phyloP scores from a whole-genome alignment of 2,113 vertebrate species.

The Anhinga anhinga region DNA sequence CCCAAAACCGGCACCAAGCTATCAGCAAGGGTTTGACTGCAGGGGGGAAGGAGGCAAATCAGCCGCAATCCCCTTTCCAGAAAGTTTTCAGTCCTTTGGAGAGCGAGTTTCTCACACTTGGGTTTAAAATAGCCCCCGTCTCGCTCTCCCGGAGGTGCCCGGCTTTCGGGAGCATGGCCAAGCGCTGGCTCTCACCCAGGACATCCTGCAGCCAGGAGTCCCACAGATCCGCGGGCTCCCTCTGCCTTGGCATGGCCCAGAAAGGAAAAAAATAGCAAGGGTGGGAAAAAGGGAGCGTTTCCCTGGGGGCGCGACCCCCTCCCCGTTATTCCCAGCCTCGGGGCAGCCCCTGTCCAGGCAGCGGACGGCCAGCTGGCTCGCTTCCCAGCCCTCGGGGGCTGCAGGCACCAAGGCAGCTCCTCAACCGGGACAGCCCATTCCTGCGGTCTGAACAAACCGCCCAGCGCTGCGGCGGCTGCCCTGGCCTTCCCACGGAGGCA shows the following conservation, averaged over 20 bases:
- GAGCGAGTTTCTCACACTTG: neutral
- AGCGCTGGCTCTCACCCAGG: neutral
- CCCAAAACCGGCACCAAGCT: neutral
- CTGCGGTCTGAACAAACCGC: neutral
- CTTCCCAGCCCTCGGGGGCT: neutral
- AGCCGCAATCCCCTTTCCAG: neutral
- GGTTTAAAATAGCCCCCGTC: neutral
- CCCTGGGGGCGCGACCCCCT: neutral
- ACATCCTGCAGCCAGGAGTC: neutral
- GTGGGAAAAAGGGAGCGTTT: neutral
- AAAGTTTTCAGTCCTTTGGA: neutral
- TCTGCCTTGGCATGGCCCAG: fast-evolving
- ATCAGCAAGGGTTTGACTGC: too few species aligned
- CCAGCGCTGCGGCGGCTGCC: fast-evolving
- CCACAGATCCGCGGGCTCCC: neutral
- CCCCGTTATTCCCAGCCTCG: neutral
- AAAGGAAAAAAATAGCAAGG: neutral
- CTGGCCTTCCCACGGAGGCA: neutral
- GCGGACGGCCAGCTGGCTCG: fast-evolving
- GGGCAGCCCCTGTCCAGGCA: neutral
- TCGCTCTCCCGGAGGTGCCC: neutral
- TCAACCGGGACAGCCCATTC: neutral
- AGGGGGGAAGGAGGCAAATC: neutral
- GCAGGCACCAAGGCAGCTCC: neutral
- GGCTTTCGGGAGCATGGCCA: fast-evolving